These are phyloP conservation scores for Lagenorhynchus albirostris DNA, from an alignment of 2,113 vertebrate species.

Conservation along the genomic window DNA sequence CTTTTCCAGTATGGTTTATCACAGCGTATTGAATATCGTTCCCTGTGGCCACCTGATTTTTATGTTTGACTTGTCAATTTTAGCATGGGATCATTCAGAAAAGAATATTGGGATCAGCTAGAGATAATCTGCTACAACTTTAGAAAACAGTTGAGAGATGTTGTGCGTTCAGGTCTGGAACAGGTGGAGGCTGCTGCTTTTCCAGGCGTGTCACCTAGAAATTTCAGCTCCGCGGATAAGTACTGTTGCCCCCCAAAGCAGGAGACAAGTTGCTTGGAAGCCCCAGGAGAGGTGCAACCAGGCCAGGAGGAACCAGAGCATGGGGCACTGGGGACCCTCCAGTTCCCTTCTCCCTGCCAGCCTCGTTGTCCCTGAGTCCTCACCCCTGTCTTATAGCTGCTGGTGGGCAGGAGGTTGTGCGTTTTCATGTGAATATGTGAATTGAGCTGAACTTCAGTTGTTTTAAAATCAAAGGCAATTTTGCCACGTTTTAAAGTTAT, in stretches of 20 bases:
- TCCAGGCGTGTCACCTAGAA: neutral
- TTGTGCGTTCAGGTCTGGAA: neutral
- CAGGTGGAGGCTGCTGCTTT: neutral
- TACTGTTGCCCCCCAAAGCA: neutral
- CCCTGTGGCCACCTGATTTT: conserved; percentile 31
- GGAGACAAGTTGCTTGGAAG: neutral
- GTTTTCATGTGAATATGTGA: neutral
- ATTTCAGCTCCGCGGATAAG: neutral
- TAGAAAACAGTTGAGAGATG: neutral
- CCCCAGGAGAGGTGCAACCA: neutral
- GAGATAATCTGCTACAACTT: neutral
- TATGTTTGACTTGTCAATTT: conserved; percentile 20
- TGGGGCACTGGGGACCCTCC: neutral
- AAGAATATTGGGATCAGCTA: conserved; percentile 62
- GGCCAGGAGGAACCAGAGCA: neutral
- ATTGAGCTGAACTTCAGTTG: neutral
- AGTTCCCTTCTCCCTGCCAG: neutral
- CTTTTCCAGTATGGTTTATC: neutral
- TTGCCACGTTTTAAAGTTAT: neutral
- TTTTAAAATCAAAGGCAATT: neutral
- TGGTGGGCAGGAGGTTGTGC: accelerated
- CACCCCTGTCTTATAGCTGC: neutral
- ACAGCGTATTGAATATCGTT: neutral
- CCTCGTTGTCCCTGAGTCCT: neutral
- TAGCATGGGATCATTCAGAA: conserved; percentile 52